These are phyloP conservation scores for Melanotaenia nigrans DNA, from an alignment of 2,797 vertebrate species.

Conservation along the genomic window DNA sequence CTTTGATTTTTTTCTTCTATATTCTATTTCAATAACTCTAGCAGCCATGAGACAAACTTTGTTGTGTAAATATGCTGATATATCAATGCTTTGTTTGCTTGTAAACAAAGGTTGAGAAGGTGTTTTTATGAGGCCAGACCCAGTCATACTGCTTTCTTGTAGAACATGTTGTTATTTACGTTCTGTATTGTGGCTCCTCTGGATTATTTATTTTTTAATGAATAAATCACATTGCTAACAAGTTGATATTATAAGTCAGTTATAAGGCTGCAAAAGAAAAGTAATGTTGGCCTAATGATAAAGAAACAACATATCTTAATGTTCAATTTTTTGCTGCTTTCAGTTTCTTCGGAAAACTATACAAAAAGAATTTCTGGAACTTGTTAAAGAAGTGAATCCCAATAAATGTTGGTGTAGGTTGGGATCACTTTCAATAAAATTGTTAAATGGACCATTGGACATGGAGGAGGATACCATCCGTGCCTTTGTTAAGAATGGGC, in stretches of 20 bases:
- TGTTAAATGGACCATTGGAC: neutral
- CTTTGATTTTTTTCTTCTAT: slow-evolving; percentile 28
- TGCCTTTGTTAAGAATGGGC: neutral
- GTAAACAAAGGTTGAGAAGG: slow-evolving; percentile 3
- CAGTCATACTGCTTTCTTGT: slow-evolving; percentile 4
- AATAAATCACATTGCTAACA: neutral
- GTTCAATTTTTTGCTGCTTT: no score
- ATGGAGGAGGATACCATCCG: neutral
- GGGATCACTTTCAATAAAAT: neutral
- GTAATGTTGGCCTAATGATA: neutral
- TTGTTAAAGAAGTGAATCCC: neutral
- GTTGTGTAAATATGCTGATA: slow-evolving; percentile 18
- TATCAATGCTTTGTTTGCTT: slow-evolving; percentile 20
- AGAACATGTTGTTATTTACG: slow-evolving; percentile 16
- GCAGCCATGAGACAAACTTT: neutral
- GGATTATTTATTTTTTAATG: neutral
- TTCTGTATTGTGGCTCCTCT: neutral
- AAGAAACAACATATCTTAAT: no score
- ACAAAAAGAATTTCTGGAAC: neutral
- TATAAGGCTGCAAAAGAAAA: neutral
- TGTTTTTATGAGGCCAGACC: neutral
- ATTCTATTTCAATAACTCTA: slow-evolving; percentile 8
- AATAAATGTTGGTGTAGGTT: neutral
- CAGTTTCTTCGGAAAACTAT: neutral
- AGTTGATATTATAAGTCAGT: neutral